Conservation (phyloP, 1,140 invertebrate genomes). For the Hycleus cichorii region DNA sequence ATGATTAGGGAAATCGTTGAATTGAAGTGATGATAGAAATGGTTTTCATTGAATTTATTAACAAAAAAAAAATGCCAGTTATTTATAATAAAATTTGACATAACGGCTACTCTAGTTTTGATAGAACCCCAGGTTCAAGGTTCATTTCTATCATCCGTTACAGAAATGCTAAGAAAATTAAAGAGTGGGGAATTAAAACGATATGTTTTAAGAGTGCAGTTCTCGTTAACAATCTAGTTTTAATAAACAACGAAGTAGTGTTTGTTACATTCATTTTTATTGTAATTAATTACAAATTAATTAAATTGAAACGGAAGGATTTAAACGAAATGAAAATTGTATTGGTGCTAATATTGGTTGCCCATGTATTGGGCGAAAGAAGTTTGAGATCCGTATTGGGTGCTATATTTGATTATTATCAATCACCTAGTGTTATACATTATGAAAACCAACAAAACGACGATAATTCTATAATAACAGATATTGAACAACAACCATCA, state of each 20-base stretch:
- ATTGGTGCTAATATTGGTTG: not conserved
- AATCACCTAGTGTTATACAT: not conserved
- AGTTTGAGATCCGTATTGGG: constrained; percentile 7
- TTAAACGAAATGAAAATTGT: no score
- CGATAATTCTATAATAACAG: not conserved
- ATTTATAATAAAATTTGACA: constrained; percentile 12
- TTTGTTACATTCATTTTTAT: no score
- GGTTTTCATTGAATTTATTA: no score
- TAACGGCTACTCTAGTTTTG: constrained; percentile 24
- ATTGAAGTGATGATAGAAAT: no score
- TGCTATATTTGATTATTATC: constrained; percentile 13
- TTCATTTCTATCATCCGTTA: constrained; percentile 39
- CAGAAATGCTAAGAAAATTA: constrained; percentile 34
- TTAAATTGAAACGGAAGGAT: not conserved
- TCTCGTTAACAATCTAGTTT: constrained; percentile 27
- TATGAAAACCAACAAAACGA: not conserved
- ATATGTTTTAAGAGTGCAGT: constrained; percentile 36
- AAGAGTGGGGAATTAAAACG: constrained; percentile 32
- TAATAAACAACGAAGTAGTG: no score
- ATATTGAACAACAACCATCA: no score
- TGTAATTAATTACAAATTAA: not conserved
- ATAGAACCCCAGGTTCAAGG: constrained; percentile 38
- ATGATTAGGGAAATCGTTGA: no score
- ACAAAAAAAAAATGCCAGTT: no score
- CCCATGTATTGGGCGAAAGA: constrained; percentile 4